Percentiles rank a stretch among this genome's conserved stretches.
These are phyloP conservation scores for Bombus haemorrhoidalis DNA, from an alignment of 1,140 invertebrate species.

Conservation along the genomic window DNA sequence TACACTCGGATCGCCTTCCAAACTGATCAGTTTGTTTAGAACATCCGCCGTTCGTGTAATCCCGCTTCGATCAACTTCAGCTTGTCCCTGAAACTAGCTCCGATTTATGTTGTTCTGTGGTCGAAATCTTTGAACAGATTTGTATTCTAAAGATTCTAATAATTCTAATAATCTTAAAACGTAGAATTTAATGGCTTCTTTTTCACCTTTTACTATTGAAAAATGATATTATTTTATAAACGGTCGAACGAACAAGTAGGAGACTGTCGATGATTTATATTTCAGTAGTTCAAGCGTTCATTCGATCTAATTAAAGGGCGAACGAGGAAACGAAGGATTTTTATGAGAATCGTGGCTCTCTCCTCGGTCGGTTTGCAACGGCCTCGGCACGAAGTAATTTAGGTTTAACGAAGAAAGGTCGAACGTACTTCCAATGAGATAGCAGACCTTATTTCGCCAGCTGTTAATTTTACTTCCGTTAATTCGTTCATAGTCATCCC, in stretches of 20 bases:
- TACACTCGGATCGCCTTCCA: neutral
- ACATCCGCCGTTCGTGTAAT: too few relatives aligned
- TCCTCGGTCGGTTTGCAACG: too few relatives aligned
- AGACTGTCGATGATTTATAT: conserved; percentile 4
- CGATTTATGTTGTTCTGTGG: too few relatives aligned
- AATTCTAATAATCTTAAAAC: too few relatives aligned
- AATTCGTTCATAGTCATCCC: conserved; percentile 12
- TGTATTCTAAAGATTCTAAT: too few relatives aligned
- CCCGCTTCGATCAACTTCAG: neutral
- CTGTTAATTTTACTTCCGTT: conserved; percentile 45
- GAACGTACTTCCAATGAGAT: conserved; percentile 44
- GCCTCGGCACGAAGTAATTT: conserved; percentile 7
- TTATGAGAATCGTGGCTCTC: conserved; percentile 43
- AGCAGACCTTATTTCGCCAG: conserved; percentile 41
- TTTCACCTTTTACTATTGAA: too few relatives aligned
- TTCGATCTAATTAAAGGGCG: conserved; percentile 36
- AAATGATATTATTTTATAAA: neutral
- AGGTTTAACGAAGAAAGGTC: conserved; percentile 50
- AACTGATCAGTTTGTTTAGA: too few relatives aligned
- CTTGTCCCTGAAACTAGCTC: neutral
- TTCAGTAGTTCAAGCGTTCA: neutral
- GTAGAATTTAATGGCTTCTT: too few relatives aligned
- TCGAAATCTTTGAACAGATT: too few relatives aligned
- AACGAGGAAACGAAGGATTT: conserved; percentile 43
- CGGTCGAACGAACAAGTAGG: neutral